Evolutionary conservation across 2,797 vertebrate species (phyloP), one percentile per base, ranked within the genome.

Genomic region (Capromys pilorides): DNA sequence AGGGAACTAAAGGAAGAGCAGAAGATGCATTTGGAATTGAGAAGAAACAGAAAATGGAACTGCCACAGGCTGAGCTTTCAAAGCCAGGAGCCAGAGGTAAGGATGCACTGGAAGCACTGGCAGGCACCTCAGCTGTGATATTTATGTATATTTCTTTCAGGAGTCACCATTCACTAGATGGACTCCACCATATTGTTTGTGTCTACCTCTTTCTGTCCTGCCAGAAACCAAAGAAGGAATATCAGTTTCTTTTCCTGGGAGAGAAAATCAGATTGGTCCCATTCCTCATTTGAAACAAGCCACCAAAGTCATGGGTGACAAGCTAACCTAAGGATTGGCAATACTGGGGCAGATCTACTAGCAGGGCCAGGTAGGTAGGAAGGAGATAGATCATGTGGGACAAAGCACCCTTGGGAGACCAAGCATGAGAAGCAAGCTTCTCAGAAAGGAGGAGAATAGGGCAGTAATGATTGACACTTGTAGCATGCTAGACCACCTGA

Each of bases 41-140:
- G 93, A 85, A 62, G 77, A 93, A 91, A 82, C 94, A 41, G 75
- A 54, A 80, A 88, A 86, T n/a, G 45, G 31, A 39, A 36, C 66
- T 87, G 78, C 1, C 6, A 10, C 49, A 86, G 71, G 9, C 83
- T 90, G 78, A 57, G 62, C 45, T 66, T 79, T 57, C 80, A 61
- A 67, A 86, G 49, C 75, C 22, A 45, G n/a, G n/a, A 67, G 26
- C 19, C 0, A 0, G 51, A 51, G 51, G 41, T 59, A 84, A 57
- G 28, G 79, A 36, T 41, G 41, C 33, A 18, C 1, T 2, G 33
- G 77, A 79, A 75, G 33, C 31, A 22, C 5, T 12, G 33, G 16
- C n/a, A 45, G 14, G 39, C 28, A 11, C 84, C 31, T 39, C 28
- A 4, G 16, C 62, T 5, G 0, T 0, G 5, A 86, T 36, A 28